A percentile compares a stretch with the other conserved stretches of the same genome.
Evolutionary conservation across 1,140 invertebrate genomes (phyloP).

Genomic region (Drosophila sulfurigaster): DNA sequence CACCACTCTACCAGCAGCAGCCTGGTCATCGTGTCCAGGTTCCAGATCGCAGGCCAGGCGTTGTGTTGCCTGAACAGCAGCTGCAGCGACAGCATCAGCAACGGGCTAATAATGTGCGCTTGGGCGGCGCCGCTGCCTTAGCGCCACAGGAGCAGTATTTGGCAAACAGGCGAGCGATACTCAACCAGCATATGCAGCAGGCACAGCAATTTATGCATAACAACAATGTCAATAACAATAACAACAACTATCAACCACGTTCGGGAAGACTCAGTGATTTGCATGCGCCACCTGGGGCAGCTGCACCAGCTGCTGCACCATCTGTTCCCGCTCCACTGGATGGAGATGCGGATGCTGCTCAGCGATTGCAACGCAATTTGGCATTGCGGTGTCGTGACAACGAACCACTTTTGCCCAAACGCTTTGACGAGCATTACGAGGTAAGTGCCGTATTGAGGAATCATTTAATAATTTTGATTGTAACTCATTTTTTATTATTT

Average conservation of each 20-base stretch:
- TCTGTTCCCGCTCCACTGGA: slow-evolving; percentile 26
- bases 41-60: slow-evolving; percentile 53
- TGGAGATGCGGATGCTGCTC: slow-evolving; percentile 77
- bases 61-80: slow-evolving; percentile 36
- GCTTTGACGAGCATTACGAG: slow-evolving; percentile 81
- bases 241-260: slow-evolving; percentile 74
- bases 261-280: slow-evolving; percentile 71
- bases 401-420: slow-evolving; percentile 77
- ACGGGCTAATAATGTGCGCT: slow-evolving; percentile 39
- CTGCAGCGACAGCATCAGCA: slow-evolving; percentile 23
- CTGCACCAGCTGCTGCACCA: slow-evolving; percentile 42
- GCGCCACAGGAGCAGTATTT: slow-evolving; percentile 72
- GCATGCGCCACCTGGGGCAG: slow-evolving; percentile 56
- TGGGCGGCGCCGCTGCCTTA: slow-evolving; percentile 38
- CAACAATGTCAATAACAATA: slow-evolving; percentile 73
- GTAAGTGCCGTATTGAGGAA: slow-evolving; percentile 27
- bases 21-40: slow-evolving; percentile 43
- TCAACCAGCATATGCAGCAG: slow-evolving; percentile 75
- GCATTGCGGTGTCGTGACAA: slow-evolving; percentile 80
- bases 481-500: not conserved
- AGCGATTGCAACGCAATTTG: slow-evolving; percentile 77
- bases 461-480: too few species aligned
- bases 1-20: slow-evolving; percentile 48
- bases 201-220: slow-evolving; percentile 72
- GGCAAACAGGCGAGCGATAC: slow-evolving; percentile 75